Evolutionary conservation across 2,797 vertebrate genomes (phyloP), one percentile per base, ranked within the genome.

Genomic region (Circus cinereus): DNA sequence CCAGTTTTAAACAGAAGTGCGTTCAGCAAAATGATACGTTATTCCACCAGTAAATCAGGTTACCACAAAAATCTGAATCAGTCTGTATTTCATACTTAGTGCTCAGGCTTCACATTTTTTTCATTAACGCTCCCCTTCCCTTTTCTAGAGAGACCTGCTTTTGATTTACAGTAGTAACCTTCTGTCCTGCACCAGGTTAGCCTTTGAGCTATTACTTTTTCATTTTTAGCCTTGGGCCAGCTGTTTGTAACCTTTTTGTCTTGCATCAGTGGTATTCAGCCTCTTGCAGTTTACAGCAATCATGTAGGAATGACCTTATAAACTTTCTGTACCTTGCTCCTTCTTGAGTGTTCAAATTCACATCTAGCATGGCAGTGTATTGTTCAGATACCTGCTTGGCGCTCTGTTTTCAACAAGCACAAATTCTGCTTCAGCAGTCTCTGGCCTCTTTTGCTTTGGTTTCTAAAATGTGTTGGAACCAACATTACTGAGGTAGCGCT

Each of bases 211-310:
- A 40, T 85, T 87, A 88, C 90, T 95, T 82, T 96, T 96, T 94
- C 65, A 85, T 89, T 95, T 91, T 97, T 94, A 91, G 68, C 82
- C 94, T 88, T 80, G 77, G 48, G 65, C 96, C 86, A 82, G 51
- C 85, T 81, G 91, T 96, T 96, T 82, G 88, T 87, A 97, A 94
- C 67, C 93, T 96, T 96, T 96, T 85, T 88, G 43, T 93, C 88
- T 96, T 96, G 57, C 90, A 81, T 96, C 88, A 96, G 36, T 93
- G 62, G 65, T 82, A 93, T 83, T 92, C 93, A 97, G 43, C 45
- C 70, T 96, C 95, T 92, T 72, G 65, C 86, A 97, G 83, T 96
- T 97, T 95, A 88, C 91, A 94, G 23, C 70, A 97, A 69, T 97
- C 92, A 87, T 91, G 80, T 78, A 91, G 43, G 54, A 89, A 40